phyloP scores from a whole-genome alignment of 2,888 invertebrate species.

The Rotaria sp. region DNA sequence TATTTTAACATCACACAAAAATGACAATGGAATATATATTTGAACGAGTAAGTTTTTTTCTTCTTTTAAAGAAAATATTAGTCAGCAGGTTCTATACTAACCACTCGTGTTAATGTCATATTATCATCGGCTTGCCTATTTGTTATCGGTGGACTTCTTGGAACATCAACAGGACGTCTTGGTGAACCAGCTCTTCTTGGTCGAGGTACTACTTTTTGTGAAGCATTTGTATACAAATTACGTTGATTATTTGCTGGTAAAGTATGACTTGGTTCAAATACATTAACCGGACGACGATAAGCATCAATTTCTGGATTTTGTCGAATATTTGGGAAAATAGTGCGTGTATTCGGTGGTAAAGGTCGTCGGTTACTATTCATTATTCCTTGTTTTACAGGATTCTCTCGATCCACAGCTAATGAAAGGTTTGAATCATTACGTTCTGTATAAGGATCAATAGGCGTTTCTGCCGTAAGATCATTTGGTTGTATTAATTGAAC shows the following conservation, averaged over 20 bases:
- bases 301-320: background rate
- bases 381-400: background rate
- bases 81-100: background rate
- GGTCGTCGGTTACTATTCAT: background rate
- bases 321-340: background rate
- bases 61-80: background rate
- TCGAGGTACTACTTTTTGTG: background rate
- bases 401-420: background rate
- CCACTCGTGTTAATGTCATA: background rate
- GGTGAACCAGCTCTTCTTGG: background rate
- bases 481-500: background rate
- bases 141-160: background rate
- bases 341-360: background rate
- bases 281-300: background rate
- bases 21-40: background rate
- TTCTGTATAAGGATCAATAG: background rate
- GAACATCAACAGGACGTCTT: background rate
- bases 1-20: slow-evolving; percentile 1
- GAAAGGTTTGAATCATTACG: background rate
- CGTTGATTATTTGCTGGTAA: background rate
- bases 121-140: background rate
- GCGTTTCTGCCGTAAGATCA: background rate
- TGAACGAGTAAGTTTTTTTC: background rate
- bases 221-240: background rate
- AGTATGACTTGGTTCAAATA: background rate